Base-by-base conservation (phyloP, 2,888 invertebrate genomes). In the Stegophylla sp. region DNA sequence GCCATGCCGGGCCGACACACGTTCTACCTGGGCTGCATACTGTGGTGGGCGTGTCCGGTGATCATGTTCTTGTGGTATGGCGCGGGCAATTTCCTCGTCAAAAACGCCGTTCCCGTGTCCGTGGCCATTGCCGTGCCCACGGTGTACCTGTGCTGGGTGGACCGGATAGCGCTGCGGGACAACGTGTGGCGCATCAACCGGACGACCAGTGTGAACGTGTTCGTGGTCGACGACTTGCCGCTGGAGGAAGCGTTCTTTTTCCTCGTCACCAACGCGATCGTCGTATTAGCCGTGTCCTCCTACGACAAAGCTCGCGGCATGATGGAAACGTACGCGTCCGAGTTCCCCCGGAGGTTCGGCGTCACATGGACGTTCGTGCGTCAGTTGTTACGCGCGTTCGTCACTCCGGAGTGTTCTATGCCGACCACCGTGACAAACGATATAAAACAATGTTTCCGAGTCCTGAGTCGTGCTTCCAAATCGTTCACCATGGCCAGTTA, bases 401-500 rank as follows among this genome's bases (percentile, higher is more conserved):
- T 43, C 43, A 43, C 43, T 0, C 1, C 34, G 3, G 64, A 64
- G 10, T 64, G 41, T 9, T 43, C 12, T 2, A 41, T 20, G 43
- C 20, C 64, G 4, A 3, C 34, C n/a, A 7, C 34, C 13, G 64
- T 64, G 0, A 5, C 43, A 0, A 20, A 41, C 7, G 64, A 64
- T 20, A 41, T 64, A 41, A 3, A 10, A 10, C 17, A 1, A 3
- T 3, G 64, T 4, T 10, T 10, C 12, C 5, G 17, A 0, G 20
- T 64, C 13, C 12, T 43, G 15, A 20, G 10, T 10, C n/a, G 17
- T 12, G 64, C 64, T 10, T 64, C 64, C 1, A 64, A 64, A 10
- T 64, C 64, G 23, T 64, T 64, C 43, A 43, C n/a, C 64, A 20
- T 13, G 41, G 64, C 43, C 43, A 43, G 64, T 64, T n/a, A 10